Conservation (phyloP, 2,888 invertebrate species). For the Hoplodrina ambigua region DNA sequence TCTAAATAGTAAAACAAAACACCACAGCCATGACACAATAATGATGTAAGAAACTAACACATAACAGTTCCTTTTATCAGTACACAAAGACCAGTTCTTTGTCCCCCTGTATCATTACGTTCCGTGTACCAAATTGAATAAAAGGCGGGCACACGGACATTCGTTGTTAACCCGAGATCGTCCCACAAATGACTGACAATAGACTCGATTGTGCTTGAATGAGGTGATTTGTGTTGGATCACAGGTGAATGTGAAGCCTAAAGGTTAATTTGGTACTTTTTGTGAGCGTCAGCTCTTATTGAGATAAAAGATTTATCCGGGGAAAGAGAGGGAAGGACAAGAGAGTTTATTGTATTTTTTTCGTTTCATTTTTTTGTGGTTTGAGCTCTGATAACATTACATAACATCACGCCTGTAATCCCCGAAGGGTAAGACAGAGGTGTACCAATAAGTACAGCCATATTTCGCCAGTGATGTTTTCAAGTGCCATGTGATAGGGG, state of each 20-base stretch:
- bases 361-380: conserved; percentile 1
- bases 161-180: conserved; percentile 73
- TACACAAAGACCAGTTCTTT: conserved; percentile 52
- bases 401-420: too few relatives aligned
- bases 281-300: conserved; percentile 43
- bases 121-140: conserved; percentile 65
- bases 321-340: neutral
- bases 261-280: conserved; percentile 61
- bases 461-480: too few relatives aligned
- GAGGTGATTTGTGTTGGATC: conserved; percentile 70
- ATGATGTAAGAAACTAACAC: conserved; percentile 37
- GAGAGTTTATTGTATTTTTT: conserved; percentile 3
- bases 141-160: conserved; percentile 70
- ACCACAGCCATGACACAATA: conserved; percentile 36
- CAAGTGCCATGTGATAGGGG: too few relatives aligned
- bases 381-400: neutral
- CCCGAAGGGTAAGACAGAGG: too few relatives aligned
- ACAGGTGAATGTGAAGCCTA: conserved; percentile 61
- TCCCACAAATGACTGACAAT: conserved; percentile 79
- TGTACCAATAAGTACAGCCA: too few relatives aligned
- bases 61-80: conserved; percentile 54
- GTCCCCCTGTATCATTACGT: conserved; percentile 63
- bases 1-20: conserved; percentile 16
- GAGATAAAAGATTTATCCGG: conserved; percentile 42
- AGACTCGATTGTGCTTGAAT: conserved; percentile 71